These are phyloP conservation scores for Lepus europaeus DNA, from an alignment of 2,113 vertebrate genomes.

Conservation along the genomic window DNA sequence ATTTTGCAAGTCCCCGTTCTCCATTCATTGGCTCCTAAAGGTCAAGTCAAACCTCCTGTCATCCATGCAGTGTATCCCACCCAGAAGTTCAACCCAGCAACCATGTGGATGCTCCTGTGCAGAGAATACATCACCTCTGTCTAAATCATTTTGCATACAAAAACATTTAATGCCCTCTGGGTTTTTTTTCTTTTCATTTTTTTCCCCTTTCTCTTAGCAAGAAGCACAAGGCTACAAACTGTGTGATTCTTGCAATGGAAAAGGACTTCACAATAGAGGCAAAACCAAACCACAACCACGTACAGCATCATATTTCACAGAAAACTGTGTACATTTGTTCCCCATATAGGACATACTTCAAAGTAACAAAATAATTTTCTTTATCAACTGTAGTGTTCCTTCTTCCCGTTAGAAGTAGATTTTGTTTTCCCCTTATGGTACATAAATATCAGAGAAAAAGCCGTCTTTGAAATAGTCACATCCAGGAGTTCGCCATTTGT, in stretches of 20 bases:
- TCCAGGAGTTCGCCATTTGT: slow-evolving; percentile 70
- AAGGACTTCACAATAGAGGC: slow-evolving; percentile 85
- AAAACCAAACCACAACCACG: slow-evolving; percentile 84
- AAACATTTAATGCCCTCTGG: slow-evolving; percentile 88
- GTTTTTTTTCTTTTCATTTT: slow-evolving; percentile 69
- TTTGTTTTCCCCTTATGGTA: slow-evolving; percentile 82
- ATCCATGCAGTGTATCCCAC: not conserved
- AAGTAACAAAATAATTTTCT: slow-evolving; percentile 87
- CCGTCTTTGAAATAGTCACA: slow-evolving; percentile 89
- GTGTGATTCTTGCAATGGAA: slow-evolving; percentile 81
- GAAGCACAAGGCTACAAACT: slow-evolving; percentile 76
- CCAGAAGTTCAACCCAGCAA: not conserved
- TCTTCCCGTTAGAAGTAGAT: slow-evolving; percentile 86
- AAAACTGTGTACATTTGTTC: slow-evolving; percentile 90
- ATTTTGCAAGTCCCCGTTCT: not conserved
- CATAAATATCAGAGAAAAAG: slow-evolving; percentile 91
- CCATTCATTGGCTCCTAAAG: not conserved
- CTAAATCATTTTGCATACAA: slow-evolving; percentile 67
- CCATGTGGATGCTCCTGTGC: not conserved
- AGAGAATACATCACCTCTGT: slow-evolving; percentile 53
- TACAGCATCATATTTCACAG: slow-evolving; percentile 88
- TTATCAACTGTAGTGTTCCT: slow-evolving; percentile 87
- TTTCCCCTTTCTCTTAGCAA: slow-evolving; percentile 80
- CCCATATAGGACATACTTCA: slow-evolving; percentile 89
- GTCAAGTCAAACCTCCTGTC: slow-evolving; percentile 3